phyloP scores from a whole-genome alignment of 2,113 vertebrate genomes.

The Progne subis region DNA sequence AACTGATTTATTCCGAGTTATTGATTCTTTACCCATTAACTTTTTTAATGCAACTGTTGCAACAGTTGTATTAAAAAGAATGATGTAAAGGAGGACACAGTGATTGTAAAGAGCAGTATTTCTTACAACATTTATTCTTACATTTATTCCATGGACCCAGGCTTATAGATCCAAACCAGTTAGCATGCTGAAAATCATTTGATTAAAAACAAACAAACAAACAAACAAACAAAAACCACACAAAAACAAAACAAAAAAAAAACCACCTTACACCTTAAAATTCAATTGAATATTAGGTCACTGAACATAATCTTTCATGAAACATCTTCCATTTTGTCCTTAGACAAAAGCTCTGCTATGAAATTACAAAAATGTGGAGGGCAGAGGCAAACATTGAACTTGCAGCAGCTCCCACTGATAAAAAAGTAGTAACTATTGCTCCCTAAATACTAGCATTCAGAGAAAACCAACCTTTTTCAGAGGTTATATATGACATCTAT shows the following conservation, averaged over 20 bases:
- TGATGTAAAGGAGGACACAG: not conserved
- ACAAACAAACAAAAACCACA: no score
- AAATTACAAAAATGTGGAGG: not conserved
- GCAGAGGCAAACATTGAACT: not conserved
- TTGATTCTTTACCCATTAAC: not conserved
- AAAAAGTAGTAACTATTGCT: not conserved
- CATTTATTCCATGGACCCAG: fast-evolving
- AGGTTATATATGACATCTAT: not conserved
- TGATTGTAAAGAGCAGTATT: not conserved
- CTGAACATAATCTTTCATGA: not conserved
- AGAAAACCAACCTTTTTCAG: not conserved
- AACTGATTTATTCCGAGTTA: not conserved
- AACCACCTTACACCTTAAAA: not conserved
- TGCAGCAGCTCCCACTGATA: not conserved
- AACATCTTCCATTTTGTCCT: not conserved
- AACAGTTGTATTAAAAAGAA: not conserved
- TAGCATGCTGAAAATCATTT: not conserved
- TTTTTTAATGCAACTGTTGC: not conserved
- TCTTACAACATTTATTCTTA: not conserved
- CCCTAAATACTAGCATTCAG: not conserved
- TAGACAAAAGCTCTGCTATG: not conserved
- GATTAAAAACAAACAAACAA: not conserved
- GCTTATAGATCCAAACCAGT: not conserved
- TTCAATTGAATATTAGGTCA: not conserved
- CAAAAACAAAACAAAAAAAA: not conserved